These are phyloP conservation scores for Cygnus buccinator DNA, from an alignment of 2,113 vertebrate genomes.

Conservation along the genomic window DNA sequence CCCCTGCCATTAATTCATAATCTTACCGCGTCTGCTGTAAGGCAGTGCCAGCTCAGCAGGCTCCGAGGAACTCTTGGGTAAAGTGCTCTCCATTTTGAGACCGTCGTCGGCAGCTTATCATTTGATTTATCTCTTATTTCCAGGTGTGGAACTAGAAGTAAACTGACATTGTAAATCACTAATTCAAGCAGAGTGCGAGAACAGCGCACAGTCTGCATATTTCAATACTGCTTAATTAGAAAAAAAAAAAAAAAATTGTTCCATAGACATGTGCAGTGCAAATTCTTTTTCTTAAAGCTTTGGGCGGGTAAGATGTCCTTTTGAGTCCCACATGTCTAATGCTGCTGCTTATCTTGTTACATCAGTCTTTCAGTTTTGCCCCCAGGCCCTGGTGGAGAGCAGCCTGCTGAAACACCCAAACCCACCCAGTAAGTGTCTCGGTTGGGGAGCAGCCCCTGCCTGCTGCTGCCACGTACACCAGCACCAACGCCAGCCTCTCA, in stretches of 20 bases:
- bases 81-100: slow-evolving; percentile 20
- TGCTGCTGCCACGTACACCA: not conserved
- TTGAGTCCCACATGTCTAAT: not conserved
- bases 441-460: not conserved
- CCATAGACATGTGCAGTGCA: not conserved
- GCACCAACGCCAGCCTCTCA: not conserved
- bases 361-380: slow-evolving; percentile 13
- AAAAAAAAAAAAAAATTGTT: not conserved
- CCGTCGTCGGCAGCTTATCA: slow-evolving; percentile 5
- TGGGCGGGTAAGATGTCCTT: slow-evolving; percentile 29
- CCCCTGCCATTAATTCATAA: slow-evolving; percentile 33
- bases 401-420: not conserved
- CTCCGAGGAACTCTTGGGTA: slow-evolving; percentile 39
- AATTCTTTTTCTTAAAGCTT: slow-evolving; percentile 19
- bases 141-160: slow-evolving; percentile 59
- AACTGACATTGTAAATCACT: slow-evolving; percentile 63
- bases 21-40: slow-evolving; percentile 12
- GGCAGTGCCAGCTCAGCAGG: slow-evolving; percentile 28
- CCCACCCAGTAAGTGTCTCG: not conserved
- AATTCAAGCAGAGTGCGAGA: slow-evolving; percentile 31
- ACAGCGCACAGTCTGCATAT: not conserved
- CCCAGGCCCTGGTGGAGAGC: not conserved
- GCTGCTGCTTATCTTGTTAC: slow-evolving; percentile 23
- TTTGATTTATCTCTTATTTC: slow-evolving; percentile 71
- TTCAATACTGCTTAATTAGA: slow-evolving; percentile 39